These are phyloP conservation scores for Frankliniella fusca DNA, from an alignment of 2,888 invertebrate genomes.

Conservation along the genomic window DNA sequence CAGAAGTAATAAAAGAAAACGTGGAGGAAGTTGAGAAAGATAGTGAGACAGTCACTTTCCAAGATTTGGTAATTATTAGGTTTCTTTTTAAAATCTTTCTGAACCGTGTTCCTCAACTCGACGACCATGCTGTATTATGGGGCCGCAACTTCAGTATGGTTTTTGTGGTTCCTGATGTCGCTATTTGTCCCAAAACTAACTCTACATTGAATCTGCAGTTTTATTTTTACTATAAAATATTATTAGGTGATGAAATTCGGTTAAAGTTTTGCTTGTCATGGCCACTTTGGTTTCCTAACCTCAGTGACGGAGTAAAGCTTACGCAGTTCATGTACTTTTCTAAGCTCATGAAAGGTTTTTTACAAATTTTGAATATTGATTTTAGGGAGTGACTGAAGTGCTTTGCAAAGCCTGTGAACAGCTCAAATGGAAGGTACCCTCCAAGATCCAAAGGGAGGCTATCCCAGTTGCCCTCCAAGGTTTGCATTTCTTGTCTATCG, in stretches of 20 bases:
- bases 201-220: not conserved
- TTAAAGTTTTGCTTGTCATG: not conserved
- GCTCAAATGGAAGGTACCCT: constrained; percentile 90
- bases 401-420: constrained; percentile 87
- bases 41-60: constrained; percentile 51
- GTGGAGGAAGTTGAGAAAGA: constrained; percentile 37
- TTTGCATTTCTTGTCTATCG: constrained; percentile 42
- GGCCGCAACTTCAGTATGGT: constrained; percentile 35
- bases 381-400: constrained; percentile 82
- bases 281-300: not conserved
- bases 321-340: not conserved
- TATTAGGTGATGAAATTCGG: not conserved
- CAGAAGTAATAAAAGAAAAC: constrained; percentile 14
- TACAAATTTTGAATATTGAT: constrained; percentile 33
- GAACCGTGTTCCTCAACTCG: not conserved
- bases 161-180: not conserved
- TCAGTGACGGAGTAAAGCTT: not conserved
- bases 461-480: constrained; percentile 88
- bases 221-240: not conserved
- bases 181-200: not conserved
- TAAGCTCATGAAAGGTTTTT: not conserved
- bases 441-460: constrained; percentile 91
- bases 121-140: constrained; percentile 33
- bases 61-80: constrained; percentile 54
- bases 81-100: not conserved